phyloP scores from a whole-genome alignment of 1,140 invertebrate species.

The Anagrus nilaparvatae region DNA sequence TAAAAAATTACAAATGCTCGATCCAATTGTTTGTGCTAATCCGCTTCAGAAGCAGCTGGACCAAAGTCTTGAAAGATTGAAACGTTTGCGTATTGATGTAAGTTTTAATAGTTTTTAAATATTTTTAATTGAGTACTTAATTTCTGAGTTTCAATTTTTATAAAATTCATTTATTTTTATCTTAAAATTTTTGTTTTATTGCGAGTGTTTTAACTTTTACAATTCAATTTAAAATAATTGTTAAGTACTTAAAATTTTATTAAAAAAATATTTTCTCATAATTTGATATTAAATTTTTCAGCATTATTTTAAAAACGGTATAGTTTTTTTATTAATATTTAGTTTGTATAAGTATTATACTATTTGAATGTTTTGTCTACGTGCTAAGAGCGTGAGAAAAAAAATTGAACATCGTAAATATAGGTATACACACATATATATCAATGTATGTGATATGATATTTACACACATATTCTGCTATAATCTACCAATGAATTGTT shows the following conservation, averaged over 20 bases:
- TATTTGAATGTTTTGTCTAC: no score
- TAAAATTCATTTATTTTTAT: not conserved
- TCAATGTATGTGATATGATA: no score
- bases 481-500: no score
- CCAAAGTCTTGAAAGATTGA: constrained; percentile 4
- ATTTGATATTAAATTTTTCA: not conserved
- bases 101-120: no score
- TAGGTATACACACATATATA: no score
- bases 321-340: no score
- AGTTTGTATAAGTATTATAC: no score
- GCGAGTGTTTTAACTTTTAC: not conserved
- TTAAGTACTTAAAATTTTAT: not conserved
- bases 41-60: constrained; percentile 9
- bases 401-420: no score
- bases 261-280: not conserved
- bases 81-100: constrained; percentile 1
- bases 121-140: no score
- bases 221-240: not conserved
- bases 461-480: no score
- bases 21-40: constrained; percentile 10
- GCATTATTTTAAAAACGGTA: no score
- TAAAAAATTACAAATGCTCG: not conserved
- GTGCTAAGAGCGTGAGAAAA: no score
- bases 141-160: not conserved
- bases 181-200: not conserved